Percentiles rank a stretch among this genome's conserved stretches.
Evolutionary conservation across 1,140 invertebrate species (phyloP).

Genomic region (Hirudo medicinalis): DNA sequence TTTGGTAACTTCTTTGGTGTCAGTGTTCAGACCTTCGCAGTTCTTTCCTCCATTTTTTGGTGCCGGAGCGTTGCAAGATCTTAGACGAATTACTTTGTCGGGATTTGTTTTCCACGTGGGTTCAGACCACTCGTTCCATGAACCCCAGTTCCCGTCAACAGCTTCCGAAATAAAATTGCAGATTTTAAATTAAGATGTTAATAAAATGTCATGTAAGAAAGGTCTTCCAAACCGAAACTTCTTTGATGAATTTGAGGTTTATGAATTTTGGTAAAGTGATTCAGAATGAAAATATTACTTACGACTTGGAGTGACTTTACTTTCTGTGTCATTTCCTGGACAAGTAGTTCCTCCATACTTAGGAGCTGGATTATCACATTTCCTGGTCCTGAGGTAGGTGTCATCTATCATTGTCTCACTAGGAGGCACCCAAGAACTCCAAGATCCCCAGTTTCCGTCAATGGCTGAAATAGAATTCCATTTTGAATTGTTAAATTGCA

Average conservation of each 20-base stretch:
- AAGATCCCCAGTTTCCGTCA: slow-evolving; percentile 45
- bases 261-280: background rate
- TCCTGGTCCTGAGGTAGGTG: slow-evolving; percentile 25
- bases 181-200: background rate
- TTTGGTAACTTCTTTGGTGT: slow-evolving; percentile 7
- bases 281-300: slow-evolving; percentile 13
- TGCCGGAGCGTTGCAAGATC: slow-evolving; percentile 43
- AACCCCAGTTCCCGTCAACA: slow-evolving; percentile 13
- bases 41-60: slow-evolving; percentile 18
- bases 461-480: slow-evolving; percentile 13
- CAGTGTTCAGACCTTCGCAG: slow-evolving; percentile 17
- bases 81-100: slow-evolving; percentile 37
- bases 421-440: slow-evolving; percentile 43
- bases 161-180: background rate
- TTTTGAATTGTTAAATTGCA: slow-evolving; percentile 8
- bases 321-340: slow-evolving; percentile 16
- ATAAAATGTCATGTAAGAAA: background rate
- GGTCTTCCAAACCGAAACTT: background rate
- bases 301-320: slow-evolving; percentile 7
- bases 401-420: slow-evolving; percentile 31
- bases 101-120: background rate
- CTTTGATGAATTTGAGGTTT: background rate
- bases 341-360: slow-evolving; percentile 55
- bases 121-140: slow-evolving; percentile 14
- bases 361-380: slow-evolving; percentile 44